A percentile compares a stretch with the other conserved stretches of the same genome.
These are phyloP conservation scores for Lepus europaeus DNA, from an alignment of 2,113 vertebrate species.

Conservation along the genomic window DNA sequence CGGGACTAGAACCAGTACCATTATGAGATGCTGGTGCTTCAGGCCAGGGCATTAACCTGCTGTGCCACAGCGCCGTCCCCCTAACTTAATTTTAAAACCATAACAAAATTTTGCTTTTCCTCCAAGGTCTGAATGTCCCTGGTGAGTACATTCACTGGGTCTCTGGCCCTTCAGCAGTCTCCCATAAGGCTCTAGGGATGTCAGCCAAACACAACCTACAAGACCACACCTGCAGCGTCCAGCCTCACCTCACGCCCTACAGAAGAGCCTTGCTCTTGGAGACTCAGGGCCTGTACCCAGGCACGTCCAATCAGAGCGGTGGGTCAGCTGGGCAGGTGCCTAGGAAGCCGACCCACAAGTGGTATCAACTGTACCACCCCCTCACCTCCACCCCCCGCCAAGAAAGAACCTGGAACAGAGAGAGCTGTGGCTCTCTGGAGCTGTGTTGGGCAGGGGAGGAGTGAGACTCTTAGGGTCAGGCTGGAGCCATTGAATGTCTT, in stretches of 20 bases:
- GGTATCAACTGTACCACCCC: neutral
- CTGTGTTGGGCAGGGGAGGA: neutral
- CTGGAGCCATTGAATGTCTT: neutral
- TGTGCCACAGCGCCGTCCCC: too few species aligned
- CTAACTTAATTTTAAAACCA: conserved; percentile 34
- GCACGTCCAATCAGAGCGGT: neutral
- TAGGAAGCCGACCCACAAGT: neutral
- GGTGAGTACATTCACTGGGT: neutral
- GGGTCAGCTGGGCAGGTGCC: neutral
- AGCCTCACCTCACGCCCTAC: neutral
- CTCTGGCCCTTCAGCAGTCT: neutral
- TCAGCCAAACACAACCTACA: neutral
- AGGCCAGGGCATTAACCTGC: too few species aligned
- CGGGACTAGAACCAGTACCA: too few species aligned
- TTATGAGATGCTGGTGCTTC: too few species aligned
- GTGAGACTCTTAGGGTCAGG: neutral
- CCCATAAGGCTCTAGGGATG: neutral
- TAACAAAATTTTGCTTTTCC: conserved; percentile 14
- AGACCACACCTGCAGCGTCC: neutral
- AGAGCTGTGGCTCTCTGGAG: neutral
- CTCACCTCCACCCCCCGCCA: too few species aligned
- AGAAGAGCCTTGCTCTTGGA: neutral
- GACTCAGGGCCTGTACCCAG: neutral
- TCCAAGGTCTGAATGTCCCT: neutral
- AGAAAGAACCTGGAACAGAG: neutral